Base-by-base conservation (phyloP, 2,113 vertebrate genomes). In the Scartelaos histophorus region DNA sequence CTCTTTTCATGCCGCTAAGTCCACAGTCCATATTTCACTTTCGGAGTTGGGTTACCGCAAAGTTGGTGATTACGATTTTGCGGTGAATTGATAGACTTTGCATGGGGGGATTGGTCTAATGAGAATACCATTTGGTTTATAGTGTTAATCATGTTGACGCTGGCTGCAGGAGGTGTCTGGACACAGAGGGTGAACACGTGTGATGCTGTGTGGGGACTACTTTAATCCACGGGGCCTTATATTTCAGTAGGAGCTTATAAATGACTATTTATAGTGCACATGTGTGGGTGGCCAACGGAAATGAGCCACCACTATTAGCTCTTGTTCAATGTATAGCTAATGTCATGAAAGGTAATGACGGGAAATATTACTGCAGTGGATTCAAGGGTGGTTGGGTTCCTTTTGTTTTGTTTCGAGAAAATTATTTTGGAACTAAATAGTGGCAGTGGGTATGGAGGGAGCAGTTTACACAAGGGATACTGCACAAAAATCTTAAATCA, bases 21-120 rank as follows among this genome's bases (percentile, higher is more conserved):
- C 56, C 82, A 7, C 68, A 51, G 38, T 68, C 81, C 77, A 62
- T 79, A 83, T 82, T 84, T 88, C 83, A 85, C 6, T 1, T 69
- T 70, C 74, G 80, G 81, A 24, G n/a, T 83, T 76, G 76, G 85
- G 82, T 92, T 90, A 87, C 85, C 61, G 71, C 75, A 64, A 80
- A 67, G 71, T 82, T 84, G 76, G 73, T 70, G 67, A 83, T 88
- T 84, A 84, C 82, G 84, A 83, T 87, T 82, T 82, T 67, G 66
- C 4, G 21, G 67, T 68, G 81, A 71, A 86, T 78, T 69, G 51
- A 61, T 56, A 76, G 75, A 80, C 70, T 78, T 57, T 47, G 67
- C 66, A 67, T 71, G 35, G 56, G 66, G 58, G 62, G 9, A 49
- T 75, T 49, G 5, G 64, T 82, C 70, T 72, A 74, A 75, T 69